Evolutionary conservation across 1,140 invertebrate species (phyloP).

Genomic region (Drosophila kanapiae): DNA sequence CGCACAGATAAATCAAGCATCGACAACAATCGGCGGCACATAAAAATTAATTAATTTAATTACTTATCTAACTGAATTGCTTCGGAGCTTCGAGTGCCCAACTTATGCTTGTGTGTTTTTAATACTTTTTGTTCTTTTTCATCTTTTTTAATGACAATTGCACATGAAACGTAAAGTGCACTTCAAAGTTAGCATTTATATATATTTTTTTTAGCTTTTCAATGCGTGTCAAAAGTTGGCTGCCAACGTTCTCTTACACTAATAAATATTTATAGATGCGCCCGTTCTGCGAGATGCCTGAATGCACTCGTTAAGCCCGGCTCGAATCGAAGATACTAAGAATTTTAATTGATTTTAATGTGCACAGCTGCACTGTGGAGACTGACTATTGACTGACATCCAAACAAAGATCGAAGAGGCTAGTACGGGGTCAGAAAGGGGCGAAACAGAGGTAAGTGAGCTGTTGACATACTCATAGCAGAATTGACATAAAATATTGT

Average conservation of each 20-base stretch:
- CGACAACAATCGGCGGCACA: constrained; percentile 59
- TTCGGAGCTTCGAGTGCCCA: constrained; percentile 42
- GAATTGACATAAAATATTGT: constrained; percentile 74
- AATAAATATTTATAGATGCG: constrained; percentile 78
- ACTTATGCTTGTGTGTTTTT: constrained; percentile 41
- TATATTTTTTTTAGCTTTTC: constrained; percentile 41
- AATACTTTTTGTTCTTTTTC: constrained; percentile 25
- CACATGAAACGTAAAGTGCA: constrained; percentile 62
- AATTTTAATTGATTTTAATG: constrained; percentile 82
- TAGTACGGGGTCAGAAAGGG: constrained; percentile 8
- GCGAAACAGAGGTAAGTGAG: constrained; percentile 46
- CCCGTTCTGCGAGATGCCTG: constrained; percentile 41
- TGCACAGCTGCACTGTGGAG: constrained; percentile 74
- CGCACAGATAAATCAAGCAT: constrained; percentile 62
- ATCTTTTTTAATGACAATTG: constrained; percentile 58
- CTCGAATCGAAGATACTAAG: constrained; percentile 73
- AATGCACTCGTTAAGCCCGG: constrained; percentile 67
- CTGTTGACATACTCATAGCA: constrained; percentile 72
- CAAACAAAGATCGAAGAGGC: constrained; percentile 38
- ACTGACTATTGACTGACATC: constrained; percentile 52
- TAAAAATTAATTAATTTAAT: constrained; percentile 80
- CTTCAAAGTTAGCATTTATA: constrained; percentile 54
- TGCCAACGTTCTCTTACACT: constrained; percentile 54
- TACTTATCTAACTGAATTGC: constrained; percentile 71
- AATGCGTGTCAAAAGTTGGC: constrained; percentile 47